These are phyloP conservation scores for Cheirogaleus major DNA, from an alignment of 2,797 vertebrate species.

Conservation along the genomic window DNA sequence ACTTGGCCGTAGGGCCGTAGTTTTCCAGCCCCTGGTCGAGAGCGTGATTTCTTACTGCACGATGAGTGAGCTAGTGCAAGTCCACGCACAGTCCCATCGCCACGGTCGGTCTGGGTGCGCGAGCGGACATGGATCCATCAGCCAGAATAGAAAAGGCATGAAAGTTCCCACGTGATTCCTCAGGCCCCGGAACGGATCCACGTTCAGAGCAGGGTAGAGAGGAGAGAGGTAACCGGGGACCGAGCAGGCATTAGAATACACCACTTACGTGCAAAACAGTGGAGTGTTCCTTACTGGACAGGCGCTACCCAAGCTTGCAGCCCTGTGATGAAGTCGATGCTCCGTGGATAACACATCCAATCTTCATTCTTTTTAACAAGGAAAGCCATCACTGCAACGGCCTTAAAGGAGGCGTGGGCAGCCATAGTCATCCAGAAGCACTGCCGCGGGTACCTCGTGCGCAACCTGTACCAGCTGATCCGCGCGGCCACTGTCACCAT, in stretches of 20 bases:
- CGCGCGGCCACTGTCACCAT: conserved; percentile 92
- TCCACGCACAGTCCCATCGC: not conserved
- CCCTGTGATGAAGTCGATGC: not conserved
- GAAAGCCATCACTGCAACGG: conserved; percentile 90
- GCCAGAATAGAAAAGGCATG: not conserved
- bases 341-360: not conserved
- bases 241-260: fast-evolving
- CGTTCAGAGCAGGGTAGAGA: not conserved
- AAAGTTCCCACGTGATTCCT: not conserved
- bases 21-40: not conserved
- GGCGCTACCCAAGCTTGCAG: fast-evolving
- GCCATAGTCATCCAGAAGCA: conserved; percentile 93
- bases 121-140: fast-evolving
- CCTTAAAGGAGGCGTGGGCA: conserved; percentile 94
- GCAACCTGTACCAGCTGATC: conserved; percentile 91
- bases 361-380: conserved; percentile 83
- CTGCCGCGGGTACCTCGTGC: conserved; percentile 91
- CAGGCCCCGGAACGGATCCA: not conserved
- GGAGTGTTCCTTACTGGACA: not conserved
- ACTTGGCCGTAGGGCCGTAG: not conserved
- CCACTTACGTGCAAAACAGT: too few relatives aligned
- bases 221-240: not conserved
- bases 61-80: too few relatives aligned
- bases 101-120: not conserved
- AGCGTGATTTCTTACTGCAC: fast-evolving